These are phyloP conservation scores for Vanessa atalanta DNA, from an alignment of 1,140 invertebrate genomes.

Conservation along the genomic window DNA sequence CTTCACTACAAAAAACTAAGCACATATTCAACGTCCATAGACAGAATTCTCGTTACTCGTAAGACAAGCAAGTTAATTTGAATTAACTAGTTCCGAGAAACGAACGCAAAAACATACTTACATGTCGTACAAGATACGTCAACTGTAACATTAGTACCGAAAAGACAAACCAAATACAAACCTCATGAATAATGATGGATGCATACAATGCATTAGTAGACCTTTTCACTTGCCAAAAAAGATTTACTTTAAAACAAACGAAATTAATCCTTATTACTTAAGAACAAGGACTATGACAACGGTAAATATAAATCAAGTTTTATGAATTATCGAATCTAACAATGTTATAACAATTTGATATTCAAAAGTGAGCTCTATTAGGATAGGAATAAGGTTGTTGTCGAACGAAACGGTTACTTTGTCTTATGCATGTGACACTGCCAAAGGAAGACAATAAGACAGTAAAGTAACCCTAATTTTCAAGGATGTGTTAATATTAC, in stretches of 20 bases:
- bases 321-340: constrained; percentile 2
- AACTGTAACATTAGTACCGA: constrained; percentile 29
- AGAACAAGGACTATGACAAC: constrained; percentile 10
- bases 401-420: constrained; percentile 7
- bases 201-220: constrained; percentile 39
- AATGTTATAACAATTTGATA: neutral
- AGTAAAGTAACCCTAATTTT: constrained; percentile 36
- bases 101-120: constrained; percentile 18
- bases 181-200: constrained; percentile 31
- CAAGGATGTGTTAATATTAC: constrained; percentile 30
- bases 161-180: constrained; percentile 16
- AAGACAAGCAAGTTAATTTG: constrained; percentile 4
- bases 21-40: constrained; percentile 1
- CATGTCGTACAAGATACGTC: constrained; percentile 25
- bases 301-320: neutral
- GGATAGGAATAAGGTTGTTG: neutral
- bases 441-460: constrained; percentile 39
- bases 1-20: neutral
- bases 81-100: neutral
- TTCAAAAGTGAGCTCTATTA: constrained; percentile 12
- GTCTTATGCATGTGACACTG: constrained; percentile 24
- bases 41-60: neutral
- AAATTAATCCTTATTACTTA: constrained; percentile 20
- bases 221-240: constrained; percentile 27
- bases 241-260: neutral